Base-by-base conservation (phyloP, 2,797 vertebrate genomes). In the Microctenopoma lineatum region DNA sequence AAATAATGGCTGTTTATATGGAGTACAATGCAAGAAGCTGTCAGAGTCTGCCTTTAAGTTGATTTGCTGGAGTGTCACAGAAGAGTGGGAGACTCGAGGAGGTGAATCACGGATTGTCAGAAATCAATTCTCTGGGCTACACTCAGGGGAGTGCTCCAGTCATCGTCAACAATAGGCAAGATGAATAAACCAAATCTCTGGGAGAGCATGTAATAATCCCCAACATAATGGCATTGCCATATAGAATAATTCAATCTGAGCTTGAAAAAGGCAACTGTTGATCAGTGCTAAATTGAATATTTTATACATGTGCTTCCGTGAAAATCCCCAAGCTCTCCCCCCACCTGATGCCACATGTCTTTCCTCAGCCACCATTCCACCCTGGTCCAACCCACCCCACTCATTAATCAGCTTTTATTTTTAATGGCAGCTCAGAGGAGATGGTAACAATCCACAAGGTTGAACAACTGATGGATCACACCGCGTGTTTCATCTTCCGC, bases 1-100 rank as follows among this genome's bases (percentile, higher is more conserved):
- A 92, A 94, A 91, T 92, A 91, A 93, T 89, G 88, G 85, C 79
- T 92, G 92, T 93, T 93, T 92, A 90, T 92, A 88, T 87, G 85
- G 78, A 83, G 73, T 62, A 76, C 42, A 81, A 91, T 78, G 90
- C 87, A 90, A 90, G 87, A 62, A 86, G 84, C 91, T 93, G 92
- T 93, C 90, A 91, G 87, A 25, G 81, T 61, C 73, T 90, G 86
- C 87, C 89, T 94, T 92, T 91, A 92, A 91, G 86, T 90, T 94
- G 91, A 94, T 94, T 94, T 93, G 90, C 90, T 78, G 85, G 79
- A 89, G 89, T 89, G 89, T 90, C 87, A 76, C 73, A 79, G 84
- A 84, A 83, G 82, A 85, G 80, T 77, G 82, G 73, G 75, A 74
- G 81, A 88, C 84, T 90, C 39, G 48, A 80, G 81, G 88, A 90